These are phyloP conservation scores for Strigamia transsilvanica DNA, from an alignment of 2,888 invertebrate species.

Conservation along the genomic window DNA sequence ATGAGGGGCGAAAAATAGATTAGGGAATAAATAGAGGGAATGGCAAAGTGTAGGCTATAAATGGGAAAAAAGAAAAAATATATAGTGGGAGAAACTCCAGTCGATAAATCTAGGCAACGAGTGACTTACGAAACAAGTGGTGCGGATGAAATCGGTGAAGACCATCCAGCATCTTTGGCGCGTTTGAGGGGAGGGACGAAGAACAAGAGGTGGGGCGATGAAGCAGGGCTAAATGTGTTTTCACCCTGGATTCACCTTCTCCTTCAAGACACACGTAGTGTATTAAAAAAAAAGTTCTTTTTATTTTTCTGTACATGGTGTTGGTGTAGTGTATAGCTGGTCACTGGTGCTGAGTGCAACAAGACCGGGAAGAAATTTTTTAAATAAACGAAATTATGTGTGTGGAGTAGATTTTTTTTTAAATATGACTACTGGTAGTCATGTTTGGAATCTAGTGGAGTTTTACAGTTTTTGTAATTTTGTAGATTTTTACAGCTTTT, in stretches of 20 bases:
- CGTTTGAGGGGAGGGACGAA: background rate
- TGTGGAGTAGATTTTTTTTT: too few relatives aligned
- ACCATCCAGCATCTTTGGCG: constrained; percentile 31
- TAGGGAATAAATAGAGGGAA: background rate
- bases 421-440: too few relatives aligned
- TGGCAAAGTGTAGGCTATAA: background rate
- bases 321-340: background rate
- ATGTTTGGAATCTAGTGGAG: too few relatives aligned
- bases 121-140: constrained; percentile 44
- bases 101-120: constrained; percentile 42
- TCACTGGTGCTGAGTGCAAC: background rate
- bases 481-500: too few relatives aligned
- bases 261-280: constrained; percentile 4
- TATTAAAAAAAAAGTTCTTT: background rate
- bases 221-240: constrained; percentile 39
- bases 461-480: too few relatives aligned
- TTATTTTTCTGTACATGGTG: background rate
- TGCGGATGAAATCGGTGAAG: constrained; percentile 27
- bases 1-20: background rate
- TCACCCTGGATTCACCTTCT: constrained; percentile 44
- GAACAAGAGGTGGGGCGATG: constrained; percentile 40
- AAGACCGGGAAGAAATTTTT: too few relatives aligned
- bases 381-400: too few relatives aligned
- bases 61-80: background rate
- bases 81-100: background rate